Base-by-base conservation (phyloP, 2,888 invertebrate species). In the Sussaba pulchella region DNA sequence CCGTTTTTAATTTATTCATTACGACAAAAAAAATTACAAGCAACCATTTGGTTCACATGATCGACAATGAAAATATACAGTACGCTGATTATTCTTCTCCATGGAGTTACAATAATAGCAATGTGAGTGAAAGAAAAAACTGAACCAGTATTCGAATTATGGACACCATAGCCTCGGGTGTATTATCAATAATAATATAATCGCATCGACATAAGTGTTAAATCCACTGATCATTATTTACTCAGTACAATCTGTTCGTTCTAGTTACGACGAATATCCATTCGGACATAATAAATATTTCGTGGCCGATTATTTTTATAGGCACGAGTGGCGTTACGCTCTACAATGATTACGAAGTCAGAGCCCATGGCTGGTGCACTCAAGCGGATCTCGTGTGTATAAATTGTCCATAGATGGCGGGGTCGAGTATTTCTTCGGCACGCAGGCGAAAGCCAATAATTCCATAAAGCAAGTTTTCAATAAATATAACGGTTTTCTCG, bases 141-240 rank as follows among this genome's bases (percentile, higher is more conserved):
- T n/a, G n/a, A n/a, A n/a, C n/a, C n/a, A n/a, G n/a, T n/a, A n/a
- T n/a, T n/a, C n/a, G n/a, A n/a, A n/a, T n/a, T n/a, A n/a, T n/a
- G n/a, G n/a, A n/a, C n/a, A n/a, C n/a, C 19, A 21, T 1, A 50
- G 2, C 21, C 21, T 21, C 24, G 10, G 52, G 8, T 52, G 1
- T 52, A 24, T 52, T 52, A 52, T 24, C 24, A 31, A 9, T 24
- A 12, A 52, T 26, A 52, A 10, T 9, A 50, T 21, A 21, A 31
- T 5, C 9, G 5, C 1, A n/a, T 1, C 5, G 2, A 26, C 8
- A 24, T 14, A 31, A 26, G 26, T 54, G 8, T 31, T 5, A 31
- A 54, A n/a, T n/a, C 26, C 26, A 26, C 26, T 26, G 31, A 54
- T 26, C 12, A 52, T 52, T 24, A 52, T 31, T 54, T 26, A 26